Percentiles rank a stretch among this genome's conserved stretches.
Conservation (phyloP, 2,797 vertebrate species). For the Enteromius argenteus region DNA sequence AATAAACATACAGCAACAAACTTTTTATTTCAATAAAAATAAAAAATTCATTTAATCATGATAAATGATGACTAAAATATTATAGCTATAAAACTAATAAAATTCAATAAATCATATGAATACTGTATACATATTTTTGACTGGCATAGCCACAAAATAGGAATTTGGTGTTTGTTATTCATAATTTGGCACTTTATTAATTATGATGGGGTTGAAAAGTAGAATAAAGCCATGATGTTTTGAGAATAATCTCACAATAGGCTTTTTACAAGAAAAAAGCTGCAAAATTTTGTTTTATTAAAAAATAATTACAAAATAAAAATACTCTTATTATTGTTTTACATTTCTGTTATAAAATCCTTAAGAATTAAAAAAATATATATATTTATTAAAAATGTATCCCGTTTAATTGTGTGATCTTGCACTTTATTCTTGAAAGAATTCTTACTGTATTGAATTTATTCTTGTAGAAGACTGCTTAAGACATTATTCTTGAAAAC, state of each 20-base stretch:
- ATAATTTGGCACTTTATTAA: not conserved
- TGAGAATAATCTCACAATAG: not conserved
- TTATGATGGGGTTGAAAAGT: not conserved
- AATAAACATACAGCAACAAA: slow-evolving; percentile 5
- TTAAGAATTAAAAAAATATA: not conserved
- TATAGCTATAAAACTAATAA: not conserved
- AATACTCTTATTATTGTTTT: not conserved
- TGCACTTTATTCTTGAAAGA: not conserved
- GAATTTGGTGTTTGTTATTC: not conserved
- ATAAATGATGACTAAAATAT: not conserved
- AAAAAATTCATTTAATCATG: not conserved
- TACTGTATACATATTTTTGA: not conserved
- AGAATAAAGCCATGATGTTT: not conserved
- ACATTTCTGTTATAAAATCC: not conserved
- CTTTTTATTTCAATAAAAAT: not conserved
- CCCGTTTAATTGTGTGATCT: not conserved
- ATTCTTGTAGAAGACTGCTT: not conserved
- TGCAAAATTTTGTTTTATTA: not conserved
- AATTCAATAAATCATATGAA: not conserved
- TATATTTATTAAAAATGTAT: not conserved
- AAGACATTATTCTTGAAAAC: not conserved
- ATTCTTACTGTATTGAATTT: not conserved
- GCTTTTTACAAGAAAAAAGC: not conserved
- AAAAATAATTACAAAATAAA: not conserved
- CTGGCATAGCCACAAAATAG: no score